Evolutionary conservation across 2,797 vertebrate genomes (phyloP), one percentile per base, ranked within the genome.

Genomic region (Scomberomorus guttatus): DNA sequence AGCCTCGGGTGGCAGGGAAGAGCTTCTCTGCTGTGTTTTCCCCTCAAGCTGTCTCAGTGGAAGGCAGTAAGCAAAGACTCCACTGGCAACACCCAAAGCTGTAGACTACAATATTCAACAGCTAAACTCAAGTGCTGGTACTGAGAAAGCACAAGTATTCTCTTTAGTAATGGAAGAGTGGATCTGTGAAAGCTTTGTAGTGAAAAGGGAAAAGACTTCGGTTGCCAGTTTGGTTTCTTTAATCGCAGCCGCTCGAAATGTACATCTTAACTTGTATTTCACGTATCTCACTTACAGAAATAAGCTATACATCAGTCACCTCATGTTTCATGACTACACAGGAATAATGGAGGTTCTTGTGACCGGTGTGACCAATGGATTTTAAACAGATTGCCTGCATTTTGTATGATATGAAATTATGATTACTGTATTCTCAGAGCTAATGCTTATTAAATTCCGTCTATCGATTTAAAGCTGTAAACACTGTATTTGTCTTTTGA

Each of bases 31-130:
- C 77, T 81, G 69, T 55, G 72, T 78, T 86, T 32, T 79, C 67
- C 66, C 89, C 82, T 81, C 27, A 1, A 89, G 90, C 82, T 34
- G 86, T 89, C 87, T 93, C 90, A 22, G 82, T 67, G 79, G 90
- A 84, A 42, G 59, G 63, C 83, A 78, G 70, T 80, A 81, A 92
- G 88, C 75, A 93, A 94, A 94, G 85, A 94, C 72, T 83, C 91
- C 69, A 2, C 20, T 20, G 82, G 93, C 87, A 70, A 65, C 65
- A 86, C 92, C 88, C 75, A 52, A 52, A 89, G 94, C 90, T 90
- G 67, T 84, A 82, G 87, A 90, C 69, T 75, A 51, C 62, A 70
- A 72, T 84, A 85, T 89, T 89, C 70, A 89, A 79, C 76, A 87
- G 80, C 65, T 72, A 67, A 75, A 83, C 69, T 70, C 72, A 13